Percentiles rank a stretch among this genome's conserved stretches.
Conservation (phyloP, 2,888 invertebrate species). For the Cephus pulcher region DNA sequence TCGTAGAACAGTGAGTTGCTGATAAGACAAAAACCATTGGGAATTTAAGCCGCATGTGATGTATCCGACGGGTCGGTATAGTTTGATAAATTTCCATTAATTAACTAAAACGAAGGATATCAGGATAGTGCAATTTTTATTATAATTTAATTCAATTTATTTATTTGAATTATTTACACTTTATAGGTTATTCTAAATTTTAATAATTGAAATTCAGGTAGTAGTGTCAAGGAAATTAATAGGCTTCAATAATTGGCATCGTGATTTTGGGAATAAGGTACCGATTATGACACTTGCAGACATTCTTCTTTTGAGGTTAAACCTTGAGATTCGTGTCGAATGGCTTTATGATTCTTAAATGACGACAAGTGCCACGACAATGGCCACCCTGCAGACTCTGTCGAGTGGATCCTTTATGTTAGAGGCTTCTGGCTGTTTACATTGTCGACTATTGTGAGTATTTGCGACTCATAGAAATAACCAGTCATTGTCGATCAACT, state of each 20-base stretch:
- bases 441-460: background rate
- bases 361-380: constrained; percentile 29
- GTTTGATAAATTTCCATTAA: background rate
- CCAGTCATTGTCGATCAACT: background rate
- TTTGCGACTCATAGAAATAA: background rate
- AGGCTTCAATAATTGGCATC: background rate
- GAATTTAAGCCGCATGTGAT: background rate
- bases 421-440: background rate
- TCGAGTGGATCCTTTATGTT: constrained; percentile 28
- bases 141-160: background rate
- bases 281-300: background rate
- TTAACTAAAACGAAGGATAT: background rate
- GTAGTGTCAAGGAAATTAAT: background rate
- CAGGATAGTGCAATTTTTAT: background rate
- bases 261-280: background rate
- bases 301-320: background rate
- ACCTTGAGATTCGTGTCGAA: background rate
- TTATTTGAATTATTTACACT: too few relatives aligned
- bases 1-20: background rate
- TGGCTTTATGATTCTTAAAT: constrained; percentile 26
- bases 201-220: background rate
- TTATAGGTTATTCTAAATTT: background rate
- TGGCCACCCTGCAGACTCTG: background rate
- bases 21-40: background rate
- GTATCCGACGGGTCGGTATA: background rate